Percentiles rank a stretch among this genome's conserved stretches.
phyloP scores from a whole-genome alignment of 2,888 invertebrate species.

The Eupithecia dodoneata region DNA sequence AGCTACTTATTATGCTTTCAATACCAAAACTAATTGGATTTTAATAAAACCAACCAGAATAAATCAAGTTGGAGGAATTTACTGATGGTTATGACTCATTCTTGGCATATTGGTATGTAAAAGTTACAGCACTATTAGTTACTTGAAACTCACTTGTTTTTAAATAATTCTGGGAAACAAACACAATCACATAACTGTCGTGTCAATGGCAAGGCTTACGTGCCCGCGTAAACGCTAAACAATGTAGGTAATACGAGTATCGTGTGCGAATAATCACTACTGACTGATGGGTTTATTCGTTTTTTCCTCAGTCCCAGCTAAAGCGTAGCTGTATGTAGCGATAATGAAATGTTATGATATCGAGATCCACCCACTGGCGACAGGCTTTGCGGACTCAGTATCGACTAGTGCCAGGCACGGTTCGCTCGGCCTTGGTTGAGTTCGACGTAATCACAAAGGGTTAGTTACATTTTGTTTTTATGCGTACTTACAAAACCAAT shows the following conservation, averaged over 20 bases:
- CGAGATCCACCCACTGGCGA: conserved; percentile 71
- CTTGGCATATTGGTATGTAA: neutral
- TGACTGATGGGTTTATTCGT: conserved; percentile 19
- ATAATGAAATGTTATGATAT: conserved; percentile 63
- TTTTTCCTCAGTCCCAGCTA: conserved; percentile 13
- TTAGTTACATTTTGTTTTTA: conserved; percentile 45
- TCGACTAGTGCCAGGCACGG: conserved; percentile 74
- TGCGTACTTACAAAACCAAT: conserved; percentile 1
- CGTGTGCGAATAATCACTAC: conserved; percentile 16
- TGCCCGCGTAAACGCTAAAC: conserved; percentile 31
- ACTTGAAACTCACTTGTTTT: conserved; percentile 37
- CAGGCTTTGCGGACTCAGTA: conserved; percentile 53
- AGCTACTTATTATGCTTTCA: neutral
- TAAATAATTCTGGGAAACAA: conserved; percentile 25
- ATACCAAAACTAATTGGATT: conserved; percentile 3
- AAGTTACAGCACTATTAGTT: neutral
- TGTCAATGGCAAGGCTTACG: conserved; percentile 46
- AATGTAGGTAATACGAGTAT: conserved; percentile 28
- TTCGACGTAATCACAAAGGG: conserved; percentile 63
- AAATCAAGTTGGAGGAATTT: conserved; percentile 22
- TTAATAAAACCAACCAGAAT: conserved; percentile 11
- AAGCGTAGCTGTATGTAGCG: conserved; percentile 38
- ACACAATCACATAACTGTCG: conserved; percentile 45
- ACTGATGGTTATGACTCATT: conserved; percentile 40
- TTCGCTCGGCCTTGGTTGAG: conserved; percentile 77